Evolutionary conservation across 2,888 invertebrate species (phyloP).

Genomic region (Tipula lateralis): DNA sequence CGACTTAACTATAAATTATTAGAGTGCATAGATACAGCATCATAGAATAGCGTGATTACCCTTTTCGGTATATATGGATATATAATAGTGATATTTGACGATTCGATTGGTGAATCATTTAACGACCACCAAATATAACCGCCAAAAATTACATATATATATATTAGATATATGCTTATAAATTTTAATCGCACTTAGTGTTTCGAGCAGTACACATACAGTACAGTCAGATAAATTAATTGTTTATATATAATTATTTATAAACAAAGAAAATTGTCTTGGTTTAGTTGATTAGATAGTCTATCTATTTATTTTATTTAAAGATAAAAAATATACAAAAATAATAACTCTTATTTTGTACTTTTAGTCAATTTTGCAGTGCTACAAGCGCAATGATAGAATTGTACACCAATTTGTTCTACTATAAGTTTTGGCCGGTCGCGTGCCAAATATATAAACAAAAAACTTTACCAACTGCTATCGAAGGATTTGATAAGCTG

Average conservation of each 20-base stretch:
- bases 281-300: not conserved
- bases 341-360: not conserved
- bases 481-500: not conserved
- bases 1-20: no score
- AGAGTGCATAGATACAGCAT: no score
- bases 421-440: not conserved
- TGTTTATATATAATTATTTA: not conserved
- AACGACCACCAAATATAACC: no score
- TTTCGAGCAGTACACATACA: not conserved
- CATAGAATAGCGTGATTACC: no score
- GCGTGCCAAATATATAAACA: not conserved
- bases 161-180: no score
- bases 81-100: no score
- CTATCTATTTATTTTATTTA: not conserved
- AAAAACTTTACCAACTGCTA: not conserved
- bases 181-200: not conserved
- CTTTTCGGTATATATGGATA: no score
- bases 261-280: not conserved
- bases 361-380: not conserved
- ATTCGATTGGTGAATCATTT: no score
- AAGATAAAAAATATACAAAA: not conserved
- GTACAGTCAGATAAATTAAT: not conserved
- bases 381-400: not conserved
- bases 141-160: no score
- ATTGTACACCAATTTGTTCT: not conserved